These are phyloP conservation scores for Ephestia elutella DNA, from an alignment of 1,140 invertebrate species.

Conservation along the genomic window DNA sequence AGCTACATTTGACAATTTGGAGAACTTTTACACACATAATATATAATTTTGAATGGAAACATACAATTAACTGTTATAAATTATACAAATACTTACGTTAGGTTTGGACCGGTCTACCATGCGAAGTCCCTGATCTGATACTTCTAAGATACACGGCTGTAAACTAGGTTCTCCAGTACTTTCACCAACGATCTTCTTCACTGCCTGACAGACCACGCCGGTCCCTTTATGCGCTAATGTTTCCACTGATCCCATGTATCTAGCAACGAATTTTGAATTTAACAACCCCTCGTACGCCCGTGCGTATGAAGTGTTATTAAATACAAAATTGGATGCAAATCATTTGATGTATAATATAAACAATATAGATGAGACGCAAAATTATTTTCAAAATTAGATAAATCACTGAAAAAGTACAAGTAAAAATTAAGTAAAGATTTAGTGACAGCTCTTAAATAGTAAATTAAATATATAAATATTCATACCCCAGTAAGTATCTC, in stretches of 20 bases:
- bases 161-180: constrained; percentile 80
- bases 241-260: constrained; percentile 96
- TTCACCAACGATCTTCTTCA: constrained; percentile 85
- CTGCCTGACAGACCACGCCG: constrained; percentile 89
- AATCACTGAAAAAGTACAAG: too few relatives aligned
- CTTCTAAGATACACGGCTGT: constrained; percentile 90
- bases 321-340: too few relatives aligned
- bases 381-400: too few relatives aligned
- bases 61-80: not conserved
- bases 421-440: too few relatives aligned
- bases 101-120: constrained; percentile 93
- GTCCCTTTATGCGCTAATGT: constrained; percentile 95
- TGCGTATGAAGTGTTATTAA: too few relatives aligned
- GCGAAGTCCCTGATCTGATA: constrained; percentile 94
- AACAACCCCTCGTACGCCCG: not conserved
- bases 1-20: too few relatives aligned
- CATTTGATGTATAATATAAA: too few relatives aligned
- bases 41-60: too few relatives aligned
- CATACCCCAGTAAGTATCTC: constrained; percentile 87
- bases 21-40: too few relatives aligned
- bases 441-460: constrained; percentile 3
- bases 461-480: not conserved
- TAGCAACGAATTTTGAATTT: constrained; percentile 20
- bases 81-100: constrained; percentile 71
- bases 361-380: too few relatives aligned